Evolutionary conservation across 2,797 vertebrate genomes (phyloP).

Genomic region (Chromobotia macracanthus): DNA sequence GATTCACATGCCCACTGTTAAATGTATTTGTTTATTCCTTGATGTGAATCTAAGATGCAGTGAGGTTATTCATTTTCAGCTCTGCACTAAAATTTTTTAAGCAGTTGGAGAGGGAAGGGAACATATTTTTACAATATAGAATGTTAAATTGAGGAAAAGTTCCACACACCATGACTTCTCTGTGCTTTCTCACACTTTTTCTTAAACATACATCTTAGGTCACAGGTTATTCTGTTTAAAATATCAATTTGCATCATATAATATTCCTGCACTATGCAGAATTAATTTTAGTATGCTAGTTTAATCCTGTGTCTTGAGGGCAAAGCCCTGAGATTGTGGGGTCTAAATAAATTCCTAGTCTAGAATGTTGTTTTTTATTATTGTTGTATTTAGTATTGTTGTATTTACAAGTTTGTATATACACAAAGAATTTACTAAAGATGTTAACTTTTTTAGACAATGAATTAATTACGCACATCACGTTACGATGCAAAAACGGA

Average conservation of each 20-base stretch:
- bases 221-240: constrained; percentile 26
- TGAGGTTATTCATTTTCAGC: constrained; percentile 51
- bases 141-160: constrained; percentile 18
- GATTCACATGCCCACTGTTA: constrained; percentile 21
- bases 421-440: neutral
- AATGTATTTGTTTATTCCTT: constrained; percentile 14
- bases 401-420: no score
- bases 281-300: constrained; percentile 26
- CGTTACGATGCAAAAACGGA: neutral
- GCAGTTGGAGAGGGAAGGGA: constrained; percentile 22
- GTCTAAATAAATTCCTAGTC: constrained; percentile 1
- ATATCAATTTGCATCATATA: constrained; percentile 36
- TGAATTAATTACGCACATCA: no score
- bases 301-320: constrained; percentile 22
- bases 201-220: constrained; percentile 29
- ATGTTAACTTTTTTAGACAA: no score
- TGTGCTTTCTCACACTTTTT: neutral
- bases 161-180: constrained; percentile 4
- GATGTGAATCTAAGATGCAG: constrained; percentile 11
- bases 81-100: constrained; percentile 40
- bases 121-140: constrained; percentile 30
- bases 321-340: neutral
- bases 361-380: neutral
- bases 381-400: neutral
- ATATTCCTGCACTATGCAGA: neutral